phyloP scores from a whole-genome alignment of 2,797 vertebrate species.

The Knipowitschia caucasica region DNA sequence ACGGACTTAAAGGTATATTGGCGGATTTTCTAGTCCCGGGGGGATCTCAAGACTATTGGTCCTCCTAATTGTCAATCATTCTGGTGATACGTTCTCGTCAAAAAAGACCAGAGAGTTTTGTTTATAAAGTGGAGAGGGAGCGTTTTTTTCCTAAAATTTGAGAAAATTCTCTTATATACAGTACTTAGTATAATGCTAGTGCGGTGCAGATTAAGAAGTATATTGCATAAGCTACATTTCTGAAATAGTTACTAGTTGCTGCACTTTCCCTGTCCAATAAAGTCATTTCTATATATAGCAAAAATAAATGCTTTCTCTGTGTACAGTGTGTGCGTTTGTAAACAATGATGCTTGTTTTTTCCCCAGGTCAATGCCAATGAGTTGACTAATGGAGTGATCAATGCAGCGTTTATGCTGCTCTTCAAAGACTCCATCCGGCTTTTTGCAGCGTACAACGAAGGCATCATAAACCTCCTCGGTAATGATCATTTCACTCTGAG shows the following conservation, averaged over 20 bases:
- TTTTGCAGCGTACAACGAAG: constrained; percentile 99
- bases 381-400: constrained; percentile 98
- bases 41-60: no score
- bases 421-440: constrained; percentile 99
- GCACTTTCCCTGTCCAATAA: background rate
- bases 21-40: no score
- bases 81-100: no score
- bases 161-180: no score
- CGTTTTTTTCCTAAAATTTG: no score
- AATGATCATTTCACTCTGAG: constrained; percentile 40
- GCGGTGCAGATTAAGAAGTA: no score
- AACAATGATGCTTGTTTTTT: constrained; percentile 34
- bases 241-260: background rate
- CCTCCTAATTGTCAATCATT: no score
- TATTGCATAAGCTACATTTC: no score
- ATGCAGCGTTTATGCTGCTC: constrained; percentile 99
- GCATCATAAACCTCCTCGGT: constrained; percentile 98
- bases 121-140: no score
- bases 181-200: no score
- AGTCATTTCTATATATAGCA: background rate
- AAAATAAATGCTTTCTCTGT: background rate
- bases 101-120: no score
- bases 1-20: no score
- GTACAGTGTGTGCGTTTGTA: background rate
- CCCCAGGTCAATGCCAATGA: constrained; percentile 98